Evolutionary conservation across 2,797 vertebrate species (phyloP), one percentile per base, ranked within the genome.

Genomic region (Mus minutoides): DNA sequence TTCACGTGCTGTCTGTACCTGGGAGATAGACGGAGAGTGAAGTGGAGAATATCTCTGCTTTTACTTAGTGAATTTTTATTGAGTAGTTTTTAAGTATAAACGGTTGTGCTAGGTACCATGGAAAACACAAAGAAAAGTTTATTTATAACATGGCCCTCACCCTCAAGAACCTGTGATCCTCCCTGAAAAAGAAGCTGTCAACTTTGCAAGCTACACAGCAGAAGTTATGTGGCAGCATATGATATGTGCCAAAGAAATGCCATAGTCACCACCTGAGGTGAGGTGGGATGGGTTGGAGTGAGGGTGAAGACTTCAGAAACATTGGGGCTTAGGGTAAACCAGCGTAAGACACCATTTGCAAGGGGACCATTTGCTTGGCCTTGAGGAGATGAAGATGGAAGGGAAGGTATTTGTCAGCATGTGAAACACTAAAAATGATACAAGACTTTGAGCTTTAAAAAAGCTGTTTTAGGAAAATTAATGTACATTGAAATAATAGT

Each of bases 21-120:
- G 54, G 69, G 24, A 87, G 17, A 84, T 69, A 67, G 56, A 77
- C 11, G 6, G 14, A n/a, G 54, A 85, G 22, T 90, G 87, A 78
- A 83, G 13, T 71, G 46, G 86, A 90, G 43, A 92, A 54, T 49
- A n/a, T 60, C 40, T 78, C 54, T 80, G 79, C 46, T 79, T 90
- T 91, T 94, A 80, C 60, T 90, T 91, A 85, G 43, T 62, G 73
- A 54, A 46, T 69, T 84, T 82, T 94, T 92, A 16, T 34, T 86
- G 73, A 85, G 43, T 92, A 79, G 37, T 79, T 86, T 83, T 92
- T 86, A 86, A 94, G 43, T 86, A 6, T 58, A n/a, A 82, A 85
- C 24, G 43, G 46, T 82, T 90, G 22, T 86, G 43, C 49, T 26
- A 56, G 40, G 40, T 90, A 56, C 94, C 69, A 64, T 69, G 43